phyloP scores from a whole-genome alignment of 2,888 invertebrate genomes.

The Doris montereyensis region DNA sequence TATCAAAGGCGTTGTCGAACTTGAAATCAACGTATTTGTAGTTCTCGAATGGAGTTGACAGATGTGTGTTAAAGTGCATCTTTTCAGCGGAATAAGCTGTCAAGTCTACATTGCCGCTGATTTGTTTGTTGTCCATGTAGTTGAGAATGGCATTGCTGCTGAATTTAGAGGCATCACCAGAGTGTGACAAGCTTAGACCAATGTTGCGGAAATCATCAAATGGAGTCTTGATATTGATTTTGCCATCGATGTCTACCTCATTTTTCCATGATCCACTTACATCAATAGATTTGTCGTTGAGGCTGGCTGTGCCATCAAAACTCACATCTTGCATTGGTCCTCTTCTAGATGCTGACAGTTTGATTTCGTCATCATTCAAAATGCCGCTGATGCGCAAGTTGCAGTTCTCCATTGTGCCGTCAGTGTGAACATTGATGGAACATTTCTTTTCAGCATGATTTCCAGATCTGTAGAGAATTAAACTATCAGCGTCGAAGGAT shows the following conservation, averaged over 20 bases:
- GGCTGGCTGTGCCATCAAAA: not conserved
- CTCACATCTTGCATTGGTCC: not conserved
- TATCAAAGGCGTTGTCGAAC: too few species aligned
- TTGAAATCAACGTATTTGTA: too few species aligned
- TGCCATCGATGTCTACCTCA: not conserved
- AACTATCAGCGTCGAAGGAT: not conserved
- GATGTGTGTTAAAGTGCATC: too few species aligned
- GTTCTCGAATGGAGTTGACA: too few species aligned
- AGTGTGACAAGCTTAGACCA: not conserved
- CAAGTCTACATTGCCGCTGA: constrained; percentile 36
- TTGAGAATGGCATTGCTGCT: constrained; percentile 1
- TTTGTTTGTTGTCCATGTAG: constrained; percentile 26
- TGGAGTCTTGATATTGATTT: not conserved
- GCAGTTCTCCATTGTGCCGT: constrained; percentile 24
- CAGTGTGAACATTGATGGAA: too few species aligned
- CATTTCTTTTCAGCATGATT: not conserved
- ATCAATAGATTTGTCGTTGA: not conserved
- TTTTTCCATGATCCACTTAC: not conserved
- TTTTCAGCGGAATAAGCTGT: too few species aligned
- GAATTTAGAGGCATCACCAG: not conserved
- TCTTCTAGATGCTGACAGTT: not conserved
- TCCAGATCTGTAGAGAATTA: not conserved
- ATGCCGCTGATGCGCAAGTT: not conserved
- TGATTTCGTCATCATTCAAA: not conserved
- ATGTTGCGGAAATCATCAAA: constrained; percentile 8